These are phyloP conservation scores for Apogon talboti DNA, from an alignment of 2,797 vertebrate species.

Conservation along the genomic window DNA sequence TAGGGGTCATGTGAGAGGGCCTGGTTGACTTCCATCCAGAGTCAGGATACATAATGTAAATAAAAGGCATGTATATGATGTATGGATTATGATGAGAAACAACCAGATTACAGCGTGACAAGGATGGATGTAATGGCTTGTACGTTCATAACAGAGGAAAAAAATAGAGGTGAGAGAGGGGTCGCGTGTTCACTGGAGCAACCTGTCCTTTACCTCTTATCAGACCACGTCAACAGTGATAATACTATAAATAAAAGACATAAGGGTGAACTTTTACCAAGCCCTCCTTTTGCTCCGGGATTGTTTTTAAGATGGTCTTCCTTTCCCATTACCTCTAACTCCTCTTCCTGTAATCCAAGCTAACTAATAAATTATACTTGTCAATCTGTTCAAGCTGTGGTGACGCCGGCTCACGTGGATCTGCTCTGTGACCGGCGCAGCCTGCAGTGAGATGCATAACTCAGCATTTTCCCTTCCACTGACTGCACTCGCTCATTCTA, in stretches of 20 bases:
- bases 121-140: neutral
- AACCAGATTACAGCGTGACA: conserved; percentile 10
- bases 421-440: conserved; percentile 53
- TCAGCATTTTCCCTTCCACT: conserved; percentile 68
- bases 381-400: conserved; percentile 14
- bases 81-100: conserved; percentile 10
- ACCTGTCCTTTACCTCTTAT: no score
- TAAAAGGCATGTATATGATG: conserved; percentile 7
- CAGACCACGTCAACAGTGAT: no score
- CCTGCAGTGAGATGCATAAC: conserved; percentile 65
- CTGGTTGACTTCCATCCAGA: conserved; percentile 37
- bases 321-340: neutral
- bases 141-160: neutral
- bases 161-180: neutral
- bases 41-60: conserved; percentile 15
- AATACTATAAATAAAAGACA: no score
- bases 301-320: no score
- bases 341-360: conserved; percentile 9
- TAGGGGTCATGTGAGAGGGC: conserved; percentile 31
- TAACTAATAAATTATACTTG: neutral
- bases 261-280: no score
- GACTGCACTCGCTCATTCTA: conserved; percentile 51
- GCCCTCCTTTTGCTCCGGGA: no score
- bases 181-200: neutral
- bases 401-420: conserved; percentile 40